These are phyloP conservation scores for Bradynema listronoti DNA, from an alignment of 1,140 invertebrate genomes.

Conservation along the genomic window DNA sequence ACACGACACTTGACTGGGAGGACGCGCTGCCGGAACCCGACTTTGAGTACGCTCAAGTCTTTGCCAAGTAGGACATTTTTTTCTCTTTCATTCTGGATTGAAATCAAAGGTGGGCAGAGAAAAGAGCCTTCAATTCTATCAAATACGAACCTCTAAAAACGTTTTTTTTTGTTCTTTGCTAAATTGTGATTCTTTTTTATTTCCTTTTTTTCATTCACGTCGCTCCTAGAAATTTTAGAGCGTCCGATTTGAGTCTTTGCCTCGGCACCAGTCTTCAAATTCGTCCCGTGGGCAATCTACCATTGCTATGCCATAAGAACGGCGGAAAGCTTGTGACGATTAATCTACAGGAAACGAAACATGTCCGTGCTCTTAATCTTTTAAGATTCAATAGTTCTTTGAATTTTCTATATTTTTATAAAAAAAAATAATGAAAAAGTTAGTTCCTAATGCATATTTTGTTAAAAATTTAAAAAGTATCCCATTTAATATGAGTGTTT, in stretches of 20 bases:
- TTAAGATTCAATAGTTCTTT: slow-evolving; percentile 8
- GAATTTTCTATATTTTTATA: background rate
- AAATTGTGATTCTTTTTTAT: background rate
- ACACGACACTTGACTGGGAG: slow-evolving; percentile 98
- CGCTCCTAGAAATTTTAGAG: slow-evolving; percentile 60
- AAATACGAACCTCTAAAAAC: slow-evolving; percentile 22
- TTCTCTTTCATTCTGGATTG: slow-evolving; percentile 76
- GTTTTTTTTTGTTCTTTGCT: background rate
- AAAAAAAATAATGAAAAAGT: background rate
- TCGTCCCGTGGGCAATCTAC: slow-evolving; percentile 87
- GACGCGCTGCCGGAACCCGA: slow-evolving; percentile 83
- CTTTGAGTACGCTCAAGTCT: slow-evolving; percentile 60
- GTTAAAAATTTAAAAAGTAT: background rate
- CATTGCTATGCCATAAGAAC: slow-evolving; percentile 77
- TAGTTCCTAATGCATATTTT: background rate
- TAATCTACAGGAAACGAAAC: slow-evolving; percentile 92
- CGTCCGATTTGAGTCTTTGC: slow-evolving; percentile 83
- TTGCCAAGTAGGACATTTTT: slow-evolving; percentile 62
- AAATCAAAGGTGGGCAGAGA: slow-evolving; percentile 10
- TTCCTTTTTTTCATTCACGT: slow-evolving; percentile 2
- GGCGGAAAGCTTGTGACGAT: slow-evolving; percentile 83
- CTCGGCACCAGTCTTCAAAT: slow-evolving; percentile 95
- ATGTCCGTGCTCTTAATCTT: slow-evolving; percentile 63
- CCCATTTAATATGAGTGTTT: slow-evolving; percentile 7
- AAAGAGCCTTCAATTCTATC: slow-evolving; percentile 16